Evolutionary conservation across 2,888 invertebrate species (phyloP), one percentile per base, ranked within the genome.

Genomic region (Herminia tarsipennalis): DNA sequence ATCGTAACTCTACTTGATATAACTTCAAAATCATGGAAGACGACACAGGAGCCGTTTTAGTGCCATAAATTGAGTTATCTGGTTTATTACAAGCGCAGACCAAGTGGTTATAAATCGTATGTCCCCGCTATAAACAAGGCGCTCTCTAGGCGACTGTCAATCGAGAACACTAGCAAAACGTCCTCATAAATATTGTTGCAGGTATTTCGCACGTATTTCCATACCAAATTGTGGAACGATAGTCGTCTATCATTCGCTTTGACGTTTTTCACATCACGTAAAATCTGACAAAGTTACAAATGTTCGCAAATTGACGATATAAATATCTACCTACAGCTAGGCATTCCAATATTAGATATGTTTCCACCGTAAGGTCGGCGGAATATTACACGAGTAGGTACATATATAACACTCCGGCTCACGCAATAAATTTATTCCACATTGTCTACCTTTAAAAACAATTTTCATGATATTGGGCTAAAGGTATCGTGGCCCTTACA

Each of bases 1-100:
- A 71, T 68, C 74, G 73, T 80, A 76, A 76, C 68, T 80, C 75
- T 64, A 66, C 55, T 71, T 76, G 76, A 81, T 73, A 70, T 76
- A 81, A 73, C 73, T 72, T 69, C 58, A 61, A 70, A 66, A 67
- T 70, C 72, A 71, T 74, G 56, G 59, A 69, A 74, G 69, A 66
- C 70, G 75, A 76, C 73, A 70, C 65, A 66, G 64, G 61, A 58
- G 60, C 71, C 71, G 67, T 71, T 79, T 73, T 70, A 73, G 72
- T 71, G 71, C 76, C 76, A 78, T 81, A 80, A 81, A 83, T 78
- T 76, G 76, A 83, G 82, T 78, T 81, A 83, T 84, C 80, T 76
- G 66, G 77, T 81, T 81, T 82, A 83, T 83, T 81, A 82, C 80
- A 73, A 73, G 70, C 74, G 58, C 72, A 72, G 68, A 73, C 66